A percentile compares a stretch with the other conserved stretches of the same genome.
These are phyloP conservation scores for Ciconia maguari DNA, from an alignment of 2,113 vertebrate species.

Conservation along the genomic window DNA sequence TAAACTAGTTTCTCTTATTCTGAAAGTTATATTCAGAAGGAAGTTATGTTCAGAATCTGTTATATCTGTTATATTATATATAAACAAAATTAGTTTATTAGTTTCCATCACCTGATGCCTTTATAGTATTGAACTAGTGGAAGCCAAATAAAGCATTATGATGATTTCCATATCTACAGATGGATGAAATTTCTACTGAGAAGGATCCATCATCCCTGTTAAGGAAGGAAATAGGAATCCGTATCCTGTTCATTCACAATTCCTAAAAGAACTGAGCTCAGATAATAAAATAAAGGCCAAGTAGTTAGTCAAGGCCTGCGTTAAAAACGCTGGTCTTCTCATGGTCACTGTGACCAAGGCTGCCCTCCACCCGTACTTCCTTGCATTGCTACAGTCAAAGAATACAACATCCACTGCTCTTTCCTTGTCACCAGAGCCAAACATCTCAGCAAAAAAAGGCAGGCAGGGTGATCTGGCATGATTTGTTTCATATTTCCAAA, in stretches of 20 bases:
- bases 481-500: neutral
- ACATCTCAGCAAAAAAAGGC: neutral
- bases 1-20: neutral
- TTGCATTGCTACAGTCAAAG: neutral
- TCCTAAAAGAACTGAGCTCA: neutral
- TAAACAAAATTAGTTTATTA: neutral
- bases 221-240: neutral
- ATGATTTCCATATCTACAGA: neutral
- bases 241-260: neutral
- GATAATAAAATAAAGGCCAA: neutral
- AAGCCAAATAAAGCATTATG: neutral
- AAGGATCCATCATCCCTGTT: neutral
- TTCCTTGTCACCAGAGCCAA: neutral
- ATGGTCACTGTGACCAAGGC: neutral
- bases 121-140: neutral
- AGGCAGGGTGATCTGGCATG: accelerated
- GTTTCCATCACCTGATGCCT: neutral
- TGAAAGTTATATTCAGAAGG: neutral
- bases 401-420: neutral
- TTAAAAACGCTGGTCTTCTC: neutral
- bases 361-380: neutral
- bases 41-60: neutral
- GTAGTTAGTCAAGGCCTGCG: neutral
- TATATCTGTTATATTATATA: neutral
- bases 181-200: neutral